These are phyloP conservation scores for Melinaea marsaeus DNA, from an alignment of 2,888 invertebrate genomes.

Conservation along the genomic window DNA sequence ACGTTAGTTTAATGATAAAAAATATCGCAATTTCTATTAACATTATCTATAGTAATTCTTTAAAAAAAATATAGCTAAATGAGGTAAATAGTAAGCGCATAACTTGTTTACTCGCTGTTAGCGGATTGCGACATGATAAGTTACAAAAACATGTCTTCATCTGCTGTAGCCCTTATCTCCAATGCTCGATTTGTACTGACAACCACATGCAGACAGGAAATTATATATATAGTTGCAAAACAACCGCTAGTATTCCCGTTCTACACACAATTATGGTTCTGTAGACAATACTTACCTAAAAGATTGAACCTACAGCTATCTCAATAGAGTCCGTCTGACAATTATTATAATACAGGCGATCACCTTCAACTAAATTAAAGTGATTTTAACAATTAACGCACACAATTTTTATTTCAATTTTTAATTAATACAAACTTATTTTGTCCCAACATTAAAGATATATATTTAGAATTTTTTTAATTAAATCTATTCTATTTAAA, in stretches of 20 bases:
- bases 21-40: constrained; percentile 19
- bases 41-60: constrained; percentile 23
- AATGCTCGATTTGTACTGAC: constrained; percentile 19
- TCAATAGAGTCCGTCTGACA: too few species aligned
- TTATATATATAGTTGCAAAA: constrained; percentile 1
- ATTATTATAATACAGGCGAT: too few species aligned
- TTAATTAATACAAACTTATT: too few species aligned
- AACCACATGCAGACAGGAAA: constrained; percentile 14
- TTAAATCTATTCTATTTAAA: too few species aligned
- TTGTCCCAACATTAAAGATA: too few species aligned
- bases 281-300: constrained; percentile 6
- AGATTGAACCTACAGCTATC: background rate
- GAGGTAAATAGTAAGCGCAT: constrained; percentile 21
- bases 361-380: too few species aligned
- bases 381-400: too few species aligned
- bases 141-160: constrained; percentile 36
- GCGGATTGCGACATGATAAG: constrained; percentile 26
- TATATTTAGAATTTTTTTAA: too few species aligned
- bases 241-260: background rate
- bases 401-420: too few species aligned
- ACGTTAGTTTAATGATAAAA: background rate
- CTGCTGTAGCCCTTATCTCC: constrained; percentile 24
- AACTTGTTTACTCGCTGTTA: constrained; percentile 23
- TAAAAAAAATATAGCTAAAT: constrained; percentile 30
- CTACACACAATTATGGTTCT: constrained; percentile 3